Percentiles rank a stretch among this genome's conserved stretches.
Evolutionary conservation across 2,113 vertebrate genomes (phyloP).

Genomic region (Varanus komodoensis): DNA sequence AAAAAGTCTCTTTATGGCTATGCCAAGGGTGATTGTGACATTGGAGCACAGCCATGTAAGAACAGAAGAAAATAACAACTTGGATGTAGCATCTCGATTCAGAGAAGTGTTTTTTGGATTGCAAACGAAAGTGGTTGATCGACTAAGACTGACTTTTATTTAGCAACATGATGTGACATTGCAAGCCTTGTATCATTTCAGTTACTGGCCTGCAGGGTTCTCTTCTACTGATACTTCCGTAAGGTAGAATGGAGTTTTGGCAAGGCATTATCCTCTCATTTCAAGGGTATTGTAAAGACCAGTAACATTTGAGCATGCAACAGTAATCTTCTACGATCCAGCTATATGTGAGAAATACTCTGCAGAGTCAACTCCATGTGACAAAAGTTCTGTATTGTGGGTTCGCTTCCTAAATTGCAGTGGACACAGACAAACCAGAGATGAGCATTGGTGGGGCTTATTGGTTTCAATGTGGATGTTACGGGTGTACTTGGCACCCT

Average conservation of each 20-base stretch:
- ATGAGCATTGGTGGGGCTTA: background rate
- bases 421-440: background rate
- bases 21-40: slow-evolving; percentile 13
- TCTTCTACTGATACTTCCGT: background rate
- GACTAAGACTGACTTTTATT: background rate
- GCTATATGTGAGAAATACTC: background rate
- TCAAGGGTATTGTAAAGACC: background rate
- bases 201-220: background rate
- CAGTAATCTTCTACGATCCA: background rate
- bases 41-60: background rate
- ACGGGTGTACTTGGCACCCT: background rate
- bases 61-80: background rate
- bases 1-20: background rate
- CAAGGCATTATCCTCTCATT: background rate
- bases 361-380: background rate
- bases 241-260: background rate
- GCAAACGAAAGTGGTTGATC: background rate
- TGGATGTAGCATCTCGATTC: background rate
- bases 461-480: background rate
- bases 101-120: background rate
- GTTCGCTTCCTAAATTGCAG: background rate
- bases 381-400: background rate
- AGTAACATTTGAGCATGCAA: background rate
- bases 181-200: background rate
- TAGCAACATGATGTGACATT: background rate